Conservation (phyloP, 2,888 invertebrate species). For the Gymnocheta viridis region DNA sequence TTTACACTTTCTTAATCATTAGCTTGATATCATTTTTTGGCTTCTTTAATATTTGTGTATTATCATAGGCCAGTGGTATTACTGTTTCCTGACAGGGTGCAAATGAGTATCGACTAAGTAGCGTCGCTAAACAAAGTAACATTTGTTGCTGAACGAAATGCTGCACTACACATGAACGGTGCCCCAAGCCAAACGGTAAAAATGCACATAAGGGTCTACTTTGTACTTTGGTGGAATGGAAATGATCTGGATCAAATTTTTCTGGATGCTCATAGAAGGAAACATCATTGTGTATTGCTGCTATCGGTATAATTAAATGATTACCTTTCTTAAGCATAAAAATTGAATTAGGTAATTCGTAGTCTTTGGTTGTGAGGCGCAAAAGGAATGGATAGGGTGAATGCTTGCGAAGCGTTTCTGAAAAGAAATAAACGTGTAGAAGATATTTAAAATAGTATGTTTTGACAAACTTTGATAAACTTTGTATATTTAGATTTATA, state of each 20-base stretch:
- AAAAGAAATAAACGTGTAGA: slow-evolving; percentile 42
- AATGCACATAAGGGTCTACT: slow-evolving; percentile 81
- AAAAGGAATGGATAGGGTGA: slow-evolving; percentile 80
- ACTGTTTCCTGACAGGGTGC: slow-evolving; percentile 74
- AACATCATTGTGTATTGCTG: slow-evolving; percentile 84
- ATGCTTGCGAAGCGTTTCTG: slow-evolving; percentile 83
- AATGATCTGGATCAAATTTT: slow-evolving; percentile 85
- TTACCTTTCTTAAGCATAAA: slow-evolving; percentile 77
- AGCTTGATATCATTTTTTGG: slow-evolving; percentile 75
- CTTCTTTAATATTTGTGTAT: slow-evolving; percentile 72
- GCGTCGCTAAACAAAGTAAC: slow-evolving; percentile 74
- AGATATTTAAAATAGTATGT: no score
- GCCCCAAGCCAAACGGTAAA: slow-evolving; percentile 78
- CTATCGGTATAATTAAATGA: slow-evolving; percentile 76
- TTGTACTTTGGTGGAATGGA: slow-evolving; percentile 83
- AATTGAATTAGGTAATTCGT: slow-evolving; percentile 76
- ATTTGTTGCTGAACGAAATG: slow-evolving; percentile 76
- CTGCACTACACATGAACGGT: slow-evolving; percentile 76
- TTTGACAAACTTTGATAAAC: no score
- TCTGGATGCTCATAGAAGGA: slow-evolving; percentile 83
- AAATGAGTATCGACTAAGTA: slow-evolving; percentile 75
- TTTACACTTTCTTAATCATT: slow-evolving; percentile 46
- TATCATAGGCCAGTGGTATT: slow-evolving; percentile 75
- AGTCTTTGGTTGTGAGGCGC: slow-evolving; percentile 75
- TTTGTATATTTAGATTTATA: no score